phyloP scores from a whole-genome alignment of 2,797 vertebrate genomes.

The Oophaga sylvatica region DNA sequence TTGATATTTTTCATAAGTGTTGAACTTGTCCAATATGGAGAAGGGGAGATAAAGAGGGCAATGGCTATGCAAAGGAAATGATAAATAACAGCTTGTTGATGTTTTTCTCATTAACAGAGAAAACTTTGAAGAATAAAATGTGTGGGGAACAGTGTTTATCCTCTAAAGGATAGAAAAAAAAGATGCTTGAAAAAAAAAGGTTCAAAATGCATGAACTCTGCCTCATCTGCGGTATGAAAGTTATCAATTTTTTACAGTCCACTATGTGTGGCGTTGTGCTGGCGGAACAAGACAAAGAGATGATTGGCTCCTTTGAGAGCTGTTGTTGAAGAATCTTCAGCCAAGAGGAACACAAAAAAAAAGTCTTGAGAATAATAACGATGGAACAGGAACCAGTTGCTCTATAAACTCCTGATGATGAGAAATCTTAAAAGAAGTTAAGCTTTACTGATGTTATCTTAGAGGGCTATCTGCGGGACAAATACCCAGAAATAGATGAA shows the following conservation, averaged over 20 bases:
- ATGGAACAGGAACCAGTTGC: neutral
- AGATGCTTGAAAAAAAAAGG: neutral
- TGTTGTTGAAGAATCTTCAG: neutral
- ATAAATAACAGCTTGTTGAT: constrained; percentile 9
- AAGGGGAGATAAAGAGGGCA: neutral
- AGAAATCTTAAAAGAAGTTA: neutral
- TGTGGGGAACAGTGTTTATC: neutral
- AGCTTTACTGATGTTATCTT: neutral
- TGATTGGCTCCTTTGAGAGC: constrained; percentile 32
- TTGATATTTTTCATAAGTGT: neutral
- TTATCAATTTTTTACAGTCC: constrained; percentile 28
- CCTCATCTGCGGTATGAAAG: constrained; percentile 6
- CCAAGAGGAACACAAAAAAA: constrained; percentile 8
- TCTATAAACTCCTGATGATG: neutral
- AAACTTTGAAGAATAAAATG: constrained; percentile 1
- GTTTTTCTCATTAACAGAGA: neutral
- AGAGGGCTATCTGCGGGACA: neutral
- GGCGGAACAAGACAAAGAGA: constrained; percentile 12
- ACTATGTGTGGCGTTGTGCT: constrained; percentile 17
- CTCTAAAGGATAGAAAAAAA: neutral
- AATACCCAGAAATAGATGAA: neutral
- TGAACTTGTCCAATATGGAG: neutral
- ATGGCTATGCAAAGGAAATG: neutral
- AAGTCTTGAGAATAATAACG: constrained; percentile 4
- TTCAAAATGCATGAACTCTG: constrained; percentile 11